Conservation (phyloP, 2,113 vertebrate species). For the Dipodomys stephensi region DNA sequence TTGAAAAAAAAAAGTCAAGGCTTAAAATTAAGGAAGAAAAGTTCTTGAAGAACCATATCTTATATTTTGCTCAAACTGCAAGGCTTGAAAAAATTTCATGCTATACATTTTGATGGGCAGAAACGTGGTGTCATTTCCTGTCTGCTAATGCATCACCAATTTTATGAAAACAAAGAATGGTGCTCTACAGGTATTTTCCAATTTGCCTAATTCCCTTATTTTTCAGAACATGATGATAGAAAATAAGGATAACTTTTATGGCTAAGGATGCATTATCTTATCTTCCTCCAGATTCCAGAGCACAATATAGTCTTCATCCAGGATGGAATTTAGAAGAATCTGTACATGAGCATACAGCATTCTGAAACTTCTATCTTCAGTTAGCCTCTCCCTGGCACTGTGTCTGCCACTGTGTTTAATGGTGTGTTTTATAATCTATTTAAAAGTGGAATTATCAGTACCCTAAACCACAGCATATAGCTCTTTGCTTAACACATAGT, state of each 20-base stretch:
- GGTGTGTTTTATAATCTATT: neutral
- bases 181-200: neutral
- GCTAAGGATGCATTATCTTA: neutral
- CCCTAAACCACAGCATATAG: neutral
- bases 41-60: neutral
- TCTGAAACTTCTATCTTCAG: neutral
- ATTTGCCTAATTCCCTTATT: neutral
- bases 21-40: constrained; percentile 60
- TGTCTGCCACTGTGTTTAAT: neutral
- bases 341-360: neutral
- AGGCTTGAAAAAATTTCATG: constrained; percentile 28
- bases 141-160: neutral
- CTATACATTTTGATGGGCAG: neutral
- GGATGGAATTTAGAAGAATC: neutral
- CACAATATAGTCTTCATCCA: neutral
- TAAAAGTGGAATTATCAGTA: neutral
- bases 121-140: constrained; percentile 1
- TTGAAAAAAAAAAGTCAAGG: neutral
- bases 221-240: neutral
- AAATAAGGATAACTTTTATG: neutral
- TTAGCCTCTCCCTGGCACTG: neutral
- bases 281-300: neutral
- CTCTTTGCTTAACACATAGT: neutral
- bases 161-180: neutral
- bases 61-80: neutral